Evolutionary conservation across 2,888 invertebrate species (phyloP).

Genomic region (Phlogophora meticulosa): DNA sequence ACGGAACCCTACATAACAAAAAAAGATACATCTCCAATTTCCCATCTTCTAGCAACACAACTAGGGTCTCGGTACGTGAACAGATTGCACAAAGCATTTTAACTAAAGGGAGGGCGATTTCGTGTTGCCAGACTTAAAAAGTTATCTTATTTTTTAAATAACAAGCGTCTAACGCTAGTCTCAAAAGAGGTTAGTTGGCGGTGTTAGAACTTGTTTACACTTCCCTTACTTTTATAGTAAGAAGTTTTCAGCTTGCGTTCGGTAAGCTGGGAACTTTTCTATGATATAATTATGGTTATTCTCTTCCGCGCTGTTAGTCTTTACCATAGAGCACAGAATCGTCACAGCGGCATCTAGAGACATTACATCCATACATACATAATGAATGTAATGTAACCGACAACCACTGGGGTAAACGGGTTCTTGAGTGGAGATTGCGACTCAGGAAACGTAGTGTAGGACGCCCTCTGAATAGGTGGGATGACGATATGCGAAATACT

Average conservation of each 20-base stretch:
- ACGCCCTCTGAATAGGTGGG: too few species aligned
- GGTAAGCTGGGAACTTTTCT: slow-evolving; percentile 24
- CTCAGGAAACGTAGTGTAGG: too few species aligned
- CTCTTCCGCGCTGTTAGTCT: slow-evolving; percentile 13
- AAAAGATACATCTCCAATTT: slow-evolving; percentile 41
- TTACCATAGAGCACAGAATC: too few species aligned
- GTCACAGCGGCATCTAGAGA: too few species aligned
- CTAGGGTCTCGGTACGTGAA: slow-evolving; percentile 46
- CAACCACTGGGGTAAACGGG: too few species aligned
- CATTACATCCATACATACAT: too few species aligned
- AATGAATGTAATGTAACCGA: too few species aligned
- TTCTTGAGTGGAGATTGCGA: too few species aligned
- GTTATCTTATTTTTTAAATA: slow-evolving; percentile 49
- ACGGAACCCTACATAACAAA: slow-evolving; percentile 24
- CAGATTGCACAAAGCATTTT: slow-evolving; percentile 52
- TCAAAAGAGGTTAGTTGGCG: slow-evolving; percentile 39
- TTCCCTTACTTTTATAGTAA: slow-evolving; percentile 11
- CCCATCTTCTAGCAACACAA: slow-evolving; percentile 43
- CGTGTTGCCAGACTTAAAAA: slow-evolving; percentile 29
- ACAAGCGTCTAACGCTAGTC: slow-evolving; percentile 34
- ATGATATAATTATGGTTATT: slow-evolving; percentile 37
- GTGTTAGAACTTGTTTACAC: slow-evolving; percentile 33
- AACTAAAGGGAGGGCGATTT: slow-evolving; percentile 43
- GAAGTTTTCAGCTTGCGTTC: slow-evolving; percentile 30
- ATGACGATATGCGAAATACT: too few species aligned